Evolutionary conservation across 2,113 vertebrate genomes (phyloP).

Genomic region (Peromyscus polionotus): DNA sequence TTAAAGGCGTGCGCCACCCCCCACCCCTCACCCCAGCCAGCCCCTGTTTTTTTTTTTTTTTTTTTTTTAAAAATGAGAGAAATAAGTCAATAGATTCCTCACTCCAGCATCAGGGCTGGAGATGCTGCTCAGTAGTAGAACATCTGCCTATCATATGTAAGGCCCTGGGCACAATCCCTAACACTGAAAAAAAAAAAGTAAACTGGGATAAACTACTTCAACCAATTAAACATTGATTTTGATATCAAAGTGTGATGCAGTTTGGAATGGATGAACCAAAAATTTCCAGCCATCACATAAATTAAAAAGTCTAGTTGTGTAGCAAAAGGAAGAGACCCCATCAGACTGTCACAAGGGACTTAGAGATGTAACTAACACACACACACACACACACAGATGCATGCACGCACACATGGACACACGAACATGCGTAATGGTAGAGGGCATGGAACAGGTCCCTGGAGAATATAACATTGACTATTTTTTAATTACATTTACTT

Average conservation of each 20-base stretch:
- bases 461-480: neutral
- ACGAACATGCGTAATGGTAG: neutral
- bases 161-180: neutral
- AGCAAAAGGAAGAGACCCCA: neutral
- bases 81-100: conserved; percentile 16
- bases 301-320: neutral
- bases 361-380: neutral
- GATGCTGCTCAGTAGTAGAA: neutral
- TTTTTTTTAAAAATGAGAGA: neutral
- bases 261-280: conserved; percentile 59
- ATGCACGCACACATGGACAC: neutral
- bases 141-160: neutral
- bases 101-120: neutral
- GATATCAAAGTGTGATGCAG: conserved; percentile 60
- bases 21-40: neutral
- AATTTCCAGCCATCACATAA: conserved; percentile 45
- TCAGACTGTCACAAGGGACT: no score
- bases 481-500: neutral
- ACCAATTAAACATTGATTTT: conserved; percentile 65
- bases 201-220: conserved; percentile 63
- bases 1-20: neutral
- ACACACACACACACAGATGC: no score
- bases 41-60: neutral
- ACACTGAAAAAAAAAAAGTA: neutral
- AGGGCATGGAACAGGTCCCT: neutral